Evolutionary conservation across 2,888 invertebrate species (phyloP).

Genomic region (Andrena camellia): DNA sequence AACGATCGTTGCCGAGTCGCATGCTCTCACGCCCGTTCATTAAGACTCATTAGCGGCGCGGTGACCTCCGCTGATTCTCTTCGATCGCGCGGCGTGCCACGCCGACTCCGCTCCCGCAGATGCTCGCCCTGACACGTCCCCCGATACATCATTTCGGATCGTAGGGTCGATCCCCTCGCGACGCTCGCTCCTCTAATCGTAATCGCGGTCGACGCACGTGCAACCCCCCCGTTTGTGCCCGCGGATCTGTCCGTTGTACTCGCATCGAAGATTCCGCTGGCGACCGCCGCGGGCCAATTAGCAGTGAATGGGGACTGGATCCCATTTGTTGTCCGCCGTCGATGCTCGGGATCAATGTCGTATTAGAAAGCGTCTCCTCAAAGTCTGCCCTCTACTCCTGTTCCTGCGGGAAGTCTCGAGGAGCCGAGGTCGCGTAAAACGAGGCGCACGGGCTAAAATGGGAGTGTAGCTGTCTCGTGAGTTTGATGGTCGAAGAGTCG

Average conservation of each 20-base stretch:
- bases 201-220: slow-evolving; percentile 15
- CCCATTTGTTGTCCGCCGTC: slow-evolving; percentile 9
- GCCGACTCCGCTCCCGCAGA: slow-evolving; percentile 29
- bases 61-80: slow-evolving; percentile 65
- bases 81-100: slow-evolving; percentile 41
- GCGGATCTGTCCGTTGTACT: background rate
- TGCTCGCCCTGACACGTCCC: slow-evolving; percentile 27
- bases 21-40: slow-evolving; percentile 70
- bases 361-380: slow-evolving; percentile 17
- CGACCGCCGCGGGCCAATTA: slow-evolving; percentile 26
- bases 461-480: background rate
- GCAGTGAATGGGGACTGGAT: background rate
- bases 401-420: background rate
- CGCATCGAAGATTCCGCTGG: background rate
- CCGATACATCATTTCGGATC: slow-evolving; percentile 62
- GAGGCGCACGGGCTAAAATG: background rate
- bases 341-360: background rate
- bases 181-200: slow-evolving; percentile 26
- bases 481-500: background rate
- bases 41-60: slow-evolving; percentile 66
- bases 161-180: slow-evolving; percentile 13
- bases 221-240: slow-evolving; percentile 16
- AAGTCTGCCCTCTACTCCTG: background rate
- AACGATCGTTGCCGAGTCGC: slow-evolving; percentile 41
- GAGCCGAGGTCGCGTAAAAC: background rate